phyloP scores from a whole-genome alignment of 2,888 invertebrate genomes.

The Pharmacophagus antenor region DNA sequence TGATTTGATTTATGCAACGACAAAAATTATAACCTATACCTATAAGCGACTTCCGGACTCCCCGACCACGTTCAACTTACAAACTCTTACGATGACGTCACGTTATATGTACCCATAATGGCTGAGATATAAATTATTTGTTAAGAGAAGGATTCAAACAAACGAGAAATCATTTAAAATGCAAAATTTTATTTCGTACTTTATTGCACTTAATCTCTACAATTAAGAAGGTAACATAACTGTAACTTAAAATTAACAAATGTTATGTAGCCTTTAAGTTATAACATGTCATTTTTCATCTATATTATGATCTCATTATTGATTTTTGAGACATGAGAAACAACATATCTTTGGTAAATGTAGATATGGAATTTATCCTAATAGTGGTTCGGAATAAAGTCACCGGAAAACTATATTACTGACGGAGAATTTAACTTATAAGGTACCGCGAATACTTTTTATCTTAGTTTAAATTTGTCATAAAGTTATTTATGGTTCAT shows the following conservation, averaged over 20 bases:
- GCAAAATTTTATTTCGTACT: not conserved
- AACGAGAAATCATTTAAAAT: not conserved
- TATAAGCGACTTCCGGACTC: too few species aligned
- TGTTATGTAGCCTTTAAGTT: slow-evolving; percentile 12
- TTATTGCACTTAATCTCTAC: slow-evolving; percentile 17
- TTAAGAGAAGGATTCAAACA: not conserved
- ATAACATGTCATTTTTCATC: not conserved
- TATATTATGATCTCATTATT: too few species aligned
- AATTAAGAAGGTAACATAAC: slow-evolving; percentile 15
- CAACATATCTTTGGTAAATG: not conserved
- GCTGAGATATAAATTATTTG: too few species aligned
- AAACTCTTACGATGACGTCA: too few species aligned
- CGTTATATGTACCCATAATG: too few species aligned
- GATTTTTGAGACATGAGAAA: not conserved
- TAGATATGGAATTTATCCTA: too few species aligned
- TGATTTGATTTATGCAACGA: too few species aligned
- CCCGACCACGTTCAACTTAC: too few species aligned
- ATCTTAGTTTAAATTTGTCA: not conserved
- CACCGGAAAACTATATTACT: not conserved
- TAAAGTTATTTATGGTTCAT: not conserved
- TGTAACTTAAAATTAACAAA: slow-evolving; percentile 11
- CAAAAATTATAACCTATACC: too few species aligned
- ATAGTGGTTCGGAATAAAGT: not conserved
- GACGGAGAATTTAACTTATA: not conserved
- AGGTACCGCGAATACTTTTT: not conserved